Evolutionary conservation across 2,797 vertebrate species (phyloP).

Genomic region (Balearica regulorum): DNA sequence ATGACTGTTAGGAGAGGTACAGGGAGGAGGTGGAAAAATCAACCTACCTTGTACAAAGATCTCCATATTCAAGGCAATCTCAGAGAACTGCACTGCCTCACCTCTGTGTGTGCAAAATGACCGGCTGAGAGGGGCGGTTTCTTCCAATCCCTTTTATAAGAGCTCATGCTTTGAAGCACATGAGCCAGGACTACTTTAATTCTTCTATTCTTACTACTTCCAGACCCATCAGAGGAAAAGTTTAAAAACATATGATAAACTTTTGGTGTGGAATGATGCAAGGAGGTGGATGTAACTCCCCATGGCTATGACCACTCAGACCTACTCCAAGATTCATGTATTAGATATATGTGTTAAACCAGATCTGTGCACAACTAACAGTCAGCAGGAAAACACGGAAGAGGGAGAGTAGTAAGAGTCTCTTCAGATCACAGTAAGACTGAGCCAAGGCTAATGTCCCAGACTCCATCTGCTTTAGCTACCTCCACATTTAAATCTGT

Average conservation of each 20-base stretch:
- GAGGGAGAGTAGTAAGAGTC: background rate
- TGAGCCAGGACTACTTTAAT: background rate
- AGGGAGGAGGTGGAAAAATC: background rate
- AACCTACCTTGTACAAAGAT: fast-evolving
- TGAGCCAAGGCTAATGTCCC: background rate
- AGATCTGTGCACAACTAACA: background rate
- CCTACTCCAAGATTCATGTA: background rate
- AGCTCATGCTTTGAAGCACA: background rate
- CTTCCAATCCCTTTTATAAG: background rate
- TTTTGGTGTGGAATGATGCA: background rate
- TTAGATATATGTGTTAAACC: background rate
- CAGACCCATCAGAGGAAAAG: background rate
- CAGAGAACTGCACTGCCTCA: background rate
- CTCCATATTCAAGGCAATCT: background rate
- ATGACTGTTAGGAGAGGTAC: background rate
- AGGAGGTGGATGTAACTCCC: background rate
- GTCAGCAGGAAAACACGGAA: background rate
- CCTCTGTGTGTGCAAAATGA: background rate
- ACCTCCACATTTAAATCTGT: background rate
- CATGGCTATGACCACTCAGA: background rate
- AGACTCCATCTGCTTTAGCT: background rate
- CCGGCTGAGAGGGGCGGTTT: background rate
- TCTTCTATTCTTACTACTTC: background rate
- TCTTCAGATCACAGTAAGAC: background rate
- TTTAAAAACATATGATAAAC: background rate